Evolutionary conservation across 2,113 vertebrate species (phyloP).

Genomic region (Opisthocomus hoazin): DNA sequence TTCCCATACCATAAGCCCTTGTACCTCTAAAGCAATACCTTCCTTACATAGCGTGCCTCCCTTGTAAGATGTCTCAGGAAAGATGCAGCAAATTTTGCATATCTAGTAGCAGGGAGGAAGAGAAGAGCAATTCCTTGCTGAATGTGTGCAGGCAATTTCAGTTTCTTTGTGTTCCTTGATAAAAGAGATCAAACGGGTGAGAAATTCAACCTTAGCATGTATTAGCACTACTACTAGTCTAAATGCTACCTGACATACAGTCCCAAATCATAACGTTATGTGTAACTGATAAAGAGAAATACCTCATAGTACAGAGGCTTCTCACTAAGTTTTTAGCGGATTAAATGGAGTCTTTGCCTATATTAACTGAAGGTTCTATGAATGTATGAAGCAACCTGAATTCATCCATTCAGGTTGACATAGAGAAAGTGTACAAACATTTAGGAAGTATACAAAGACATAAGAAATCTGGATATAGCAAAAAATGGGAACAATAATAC

Average conservation of each 20-base stretch:
- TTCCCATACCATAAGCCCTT: accelerated
- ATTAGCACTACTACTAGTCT: not conserved
- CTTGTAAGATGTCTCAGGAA: not conserved
- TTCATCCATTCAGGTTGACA: not conserved
- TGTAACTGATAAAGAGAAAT: not conserved
- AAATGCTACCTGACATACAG: accelerated
- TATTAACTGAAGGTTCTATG: not conserved
- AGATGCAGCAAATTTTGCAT: not conserved
- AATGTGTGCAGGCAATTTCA: not conserved
- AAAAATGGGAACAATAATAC: not conserved
- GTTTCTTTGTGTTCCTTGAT: not conserved
- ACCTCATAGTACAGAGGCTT: not conserved
- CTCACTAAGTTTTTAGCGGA: not conserved
- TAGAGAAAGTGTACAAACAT: not conserved
- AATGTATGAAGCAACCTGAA: not conserved
- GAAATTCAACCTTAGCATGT: not conserved
- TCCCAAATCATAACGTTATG: not conserved
- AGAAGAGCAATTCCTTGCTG: not conserved
- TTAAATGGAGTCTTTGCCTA: not conserved
- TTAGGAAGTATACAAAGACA: not conserved
- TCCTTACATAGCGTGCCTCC: not conserved
- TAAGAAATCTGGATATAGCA: not conserved
- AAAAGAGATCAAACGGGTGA: not conserved
- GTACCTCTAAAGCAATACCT: not conserved
- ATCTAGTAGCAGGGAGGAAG: not conserved